Base-by-base conservation (phyloP, 2,888 invertebrate genomes). In the Eupithecia abbreviata region DNA sequence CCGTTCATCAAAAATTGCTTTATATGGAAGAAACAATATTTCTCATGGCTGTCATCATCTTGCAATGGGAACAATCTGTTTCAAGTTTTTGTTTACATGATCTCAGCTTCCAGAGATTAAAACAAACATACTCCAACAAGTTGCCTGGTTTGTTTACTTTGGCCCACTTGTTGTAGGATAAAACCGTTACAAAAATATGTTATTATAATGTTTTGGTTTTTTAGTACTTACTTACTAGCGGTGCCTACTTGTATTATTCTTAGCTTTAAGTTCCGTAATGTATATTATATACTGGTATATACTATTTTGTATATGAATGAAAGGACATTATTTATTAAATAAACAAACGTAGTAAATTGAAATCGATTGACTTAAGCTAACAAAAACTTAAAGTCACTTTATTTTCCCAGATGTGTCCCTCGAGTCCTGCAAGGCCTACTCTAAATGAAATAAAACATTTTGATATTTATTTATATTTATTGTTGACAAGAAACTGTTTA, bases 151-250 rank as follows among this genome's bases (percentile, higher is more conserved):
- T 93, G 91, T 92, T 93, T 92, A 90, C 85, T 82, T 86, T 87
- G 75, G 83, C 83, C 87, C 91, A 92, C 91, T 92, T 91, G 91
- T 92, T 91, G 91, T 90, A 88, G 84, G 86, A 82, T 83, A 83
- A 86, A 84, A 84, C 87, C 84, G 69, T 69, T 49, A 30, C 47
- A 69, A 47, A 45, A 47, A 30, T 47, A 69, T 49, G 69, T 69
- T 85, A 30, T 12, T 85, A 83, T 83, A 83, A 85, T 87, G 84
- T 84, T 84, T 75, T 49, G 58, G 65, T 65, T 72, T 69, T 51
- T 66, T 41, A 43, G n/a, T 69, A 73, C n/a, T 18, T 18, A 18
- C 55, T 2, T 58, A 18, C 10, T 58, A 10, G 9, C 58, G 9
- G 18, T 58, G 58, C 58, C 18, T 55, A 55, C n/a, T 51, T 30